Base-by-base conservation (phyloP, 2,797 vertebrate species). In the Meda fulgida region DNA sequence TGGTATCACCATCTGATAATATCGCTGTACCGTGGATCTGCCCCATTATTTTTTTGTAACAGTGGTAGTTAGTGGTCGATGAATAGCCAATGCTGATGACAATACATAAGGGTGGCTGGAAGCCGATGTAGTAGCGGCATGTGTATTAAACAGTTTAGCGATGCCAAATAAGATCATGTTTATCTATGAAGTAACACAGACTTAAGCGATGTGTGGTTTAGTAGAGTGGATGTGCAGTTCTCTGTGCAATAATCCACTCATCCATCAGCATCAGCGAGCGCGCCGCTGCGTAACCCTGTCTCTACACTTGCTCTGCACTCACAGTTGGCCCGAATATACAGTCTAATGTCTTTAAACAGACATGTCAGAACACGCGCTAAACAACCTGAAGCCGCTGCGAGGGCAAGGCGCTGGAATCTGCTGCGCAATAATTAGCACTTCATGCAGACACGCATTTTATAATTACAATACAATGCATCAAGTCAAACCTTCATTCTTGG, bases 301-400 rank as follows among this genome's bases (percentile, higher is more conserved):
- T 40, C 72, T 60, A n/a, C 29, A 7, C n/a, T 58, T 9, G 5
- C 58, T 78, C 46, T 34, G 26, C 31, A 9, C 36, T 31, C 83
- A 84, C 60, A 78, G 53, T 90, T 89, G 89, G 86, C 87, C 78
- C 60, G 36, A 63, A 36, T 23, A 21, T 38, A 48, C 73, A 70
- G 75, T 23, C 55, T 92, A 90, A 91, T 91, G 87, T 90, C 88
- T 92, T 91, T 87, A 88, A 88, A 85, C 89, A 81, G 89, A 87
- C 90, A 86, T 87, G 91, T 88, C 83, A 80, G 55, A 58, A 67
- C 90, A 91, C 1, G 89, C 65, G 31, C 3, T 69, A 88, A 86
- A 87, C 84, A 85, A 80, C 87, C 85, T 80, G 70, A 83, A 84
- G 55, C 51, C 73, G 73, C 80, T 79, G 76, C 31, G 31, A 26